A percentile compares a stretch with the other conserved stretches of the same genome.
Conservation (phyloP, 35 echinoderm and acorn worm species). For the Heliocidaris erythrogramma region DNA sequence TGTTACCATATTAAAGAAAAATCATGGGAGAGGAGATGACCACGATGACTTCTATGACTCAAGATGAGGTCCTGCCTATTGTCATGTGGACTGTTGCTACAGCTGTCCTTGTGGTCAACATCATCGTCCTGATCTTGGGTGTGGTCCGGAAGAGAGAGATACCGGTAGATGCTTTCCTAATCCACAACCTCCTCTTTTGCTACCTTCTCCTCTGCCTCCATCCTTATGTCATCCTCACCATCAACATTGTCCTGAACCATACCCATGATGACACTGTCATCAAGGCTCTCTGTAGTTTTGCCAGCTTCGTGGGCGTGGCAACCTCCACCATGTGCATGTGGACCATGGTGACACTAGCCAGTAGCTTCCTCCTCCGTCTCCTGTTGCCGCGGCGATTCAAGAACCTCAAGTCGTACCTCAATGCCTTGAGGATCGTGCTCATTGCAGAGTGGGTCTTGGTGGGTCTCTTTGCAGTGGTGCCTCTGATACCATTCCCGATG, state of each 20-base stretch:
- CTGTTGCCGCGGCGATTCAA: slow-evolving; percentile 60
- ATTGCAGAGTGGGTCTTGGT: slow-evolving; percentile 45
- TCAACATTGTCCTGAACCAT: neutral
- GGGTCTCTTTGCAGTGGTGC: slow-evolving; percentile 30
- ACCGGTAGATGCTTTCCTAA: slow-evolving; percentile 43
- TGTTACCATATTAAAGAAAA: neutral
- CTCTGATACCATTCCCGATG: slow-evolving; percentile 51
- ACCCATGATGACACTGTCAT: neutral
- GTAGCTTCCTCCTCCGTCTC: slow-evolving; percentile 59
- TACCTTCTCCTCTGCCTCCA: slow-evolving; percentile 48
- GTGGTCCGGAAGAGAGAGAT: slow-evolving; percentile 44
- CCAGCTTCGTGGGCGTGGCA: slow-evolving; percentile 48
- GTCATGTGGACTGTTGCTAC: slow-evolving; percentile 61
- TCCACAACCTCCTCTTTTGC: slow-evolving; percentile 50
- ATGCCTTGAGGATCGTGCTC: slow-evolving; percentile 44
- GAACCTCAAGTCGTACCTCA: slow-evolving; percentile 54
- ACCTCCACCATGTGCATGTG: slow-evolving; percentile 49
- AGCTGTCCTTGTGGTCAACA: slow-evolving; percentile 45
- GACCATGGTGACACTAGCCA: slow-evolving; percentile 55
- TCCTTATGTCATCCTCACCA: slow-evolving; percentile 47
- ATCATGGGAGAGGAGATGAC: neutral
- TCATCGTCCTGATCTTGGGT: slow-evolving; percentile 50
- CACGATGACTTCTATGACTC: neutral
- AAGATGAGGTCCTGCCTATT: slow-evolving; percentile 22
- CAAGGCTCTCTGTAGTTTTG: slow-evolving; percentile 44